phyloP scores from a whole-genome alignment of 1,140 invertebrate species.

The Brachionus rotundiformis region DNA sequence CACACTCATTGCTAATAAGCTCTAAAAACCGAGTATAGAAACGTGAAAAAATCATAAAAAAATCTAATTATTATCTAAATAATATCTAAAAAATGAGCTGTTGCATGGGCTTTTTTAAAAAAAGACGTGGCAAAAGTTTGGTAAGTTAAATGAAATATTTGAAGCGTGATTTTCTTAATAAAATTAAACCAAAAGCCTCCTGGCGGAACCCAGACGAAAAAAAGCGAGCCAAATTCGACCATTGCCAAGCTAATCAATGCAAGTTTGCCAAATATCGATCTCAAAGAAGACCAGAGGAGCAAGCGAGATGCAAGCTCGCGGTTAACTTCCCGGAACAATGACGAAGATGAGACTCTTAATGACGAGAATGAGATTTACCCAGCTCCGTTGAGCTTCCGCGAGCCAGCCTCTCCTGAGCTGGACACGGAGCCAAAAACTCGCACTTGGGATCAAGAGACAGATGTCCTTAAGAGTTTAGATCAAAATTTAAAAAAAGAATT shows the following conservation, averaged over 20 bases:
- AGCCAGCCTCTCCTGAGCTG: not conserved
- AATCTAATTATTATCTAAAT: conserved; percentile 36
- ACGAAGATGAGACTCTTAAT: not conserved
- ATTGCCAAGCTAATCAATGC: not conserved
- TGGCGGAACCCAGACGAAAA: not conserved
- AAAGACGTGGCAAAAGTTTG: conserved; percentile 20
- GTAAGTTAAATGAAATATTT: not conserved
- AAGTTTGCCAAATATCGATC: not conserved
- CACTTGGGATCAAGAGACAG: conserved; percentile 1
- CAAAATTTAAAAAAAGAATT: conserved; percentile 28
- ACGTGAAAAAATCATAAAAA: conserved; percentile 4
- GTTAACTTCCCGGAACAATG: not conserved
- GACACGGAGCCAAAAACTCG: not conserved
- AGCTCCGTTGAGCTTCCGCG: not conserved
- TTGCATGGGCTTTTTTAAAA: conserved; percentile 44
- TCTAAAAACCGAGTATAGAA: not conserved
- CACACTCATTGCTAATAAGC: not conserved
- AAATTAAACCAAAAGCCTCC: conserved; percentile 6
- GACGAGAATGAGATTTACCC: conserved; percentile 31
- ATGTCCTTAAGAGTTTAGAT: not conserved
- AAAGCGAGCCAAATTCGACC: not conserved
- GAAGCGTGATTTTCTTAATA: not conserved
- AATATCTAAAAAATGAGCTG: conserved; percentile 31
- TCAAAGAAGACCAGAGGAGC: not conserved
- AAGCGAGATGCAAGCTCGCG: not conserved